These are phyloP conservation scores for Fistularia commersonii DNA, from an alignment of 2,797 vertebrate species.

Conservation along the genomic window DNA sequence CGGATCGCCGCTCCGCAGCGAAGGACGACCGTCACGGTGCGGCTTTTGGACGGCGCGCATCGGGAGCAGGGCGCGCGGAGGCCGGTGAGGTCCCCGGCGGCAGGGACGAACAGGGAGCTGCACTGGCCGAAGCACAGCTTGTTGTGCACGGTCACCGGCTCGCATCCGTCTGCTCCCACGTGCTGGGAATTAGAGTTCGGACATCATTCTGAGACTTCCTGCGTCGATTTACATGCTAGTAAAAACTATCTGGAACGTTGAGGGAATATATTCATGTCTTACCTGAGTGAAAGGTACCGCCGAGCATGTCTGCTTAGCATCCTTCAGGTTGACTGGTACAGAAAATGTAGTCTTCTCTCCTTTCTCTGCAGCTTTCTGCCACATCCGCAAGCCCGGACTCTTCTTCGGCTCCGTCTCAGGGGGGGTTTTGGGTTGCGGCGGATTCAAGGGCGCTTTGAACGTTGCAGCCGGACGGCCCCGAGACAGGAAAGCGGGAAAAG, in stretches of 20 bases:
- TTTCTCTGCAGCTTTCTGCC: constrained; percentile 70
- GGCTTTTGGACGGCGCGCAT: constrained; percentile 68
- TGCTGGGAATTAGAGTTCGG: constrained; percentile 48
- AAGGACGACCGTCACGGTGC: constrained; percentile 54
- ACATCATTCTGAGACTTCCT: too few relatives aligned
- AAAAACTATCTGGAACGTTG: too few relatives aligned
- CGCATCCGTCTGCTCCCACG: constrained; percentile 70
- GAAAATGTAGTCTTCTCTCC: constrained; percentile 51
- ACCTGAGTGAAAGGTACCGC: constrained; percentile 76
- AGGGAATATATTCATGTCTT: too few relatives aligned
- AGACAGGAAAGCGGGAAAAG: constrained; percentile 74
- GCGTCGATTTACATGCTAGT: too few relatives aligned
- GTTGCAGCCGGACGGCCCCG: constrained; percentile 56
- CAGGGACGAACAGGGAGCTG: constrained; percentile 77
- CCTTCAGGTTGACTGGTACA: constrained; percentile 64
- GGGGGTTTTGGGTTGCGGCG: constrained; percentile 23
- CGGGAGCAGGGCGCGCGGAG: constrained; percentile 68
- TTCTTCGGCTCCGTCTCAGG: constrained; percentile 50
- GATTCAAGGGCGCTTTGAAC: constrained; percentile 29
- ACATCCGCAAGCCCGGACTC: constrained; percentile 73
- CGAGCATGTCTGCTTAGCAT: constrained; percentile 66
- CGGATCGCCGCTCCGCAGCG: constrained; percentile 55
- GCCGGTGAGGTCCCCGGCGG: constrained; percentile 48
- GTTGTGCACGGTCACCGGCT: constrained; percentile 70
- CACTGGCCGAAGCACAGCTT: constrained; percentile 79